phyloP scores from a whole-genome alignment of 2,113 vertebrate species.

The Pogona vitticeps region DNA sequence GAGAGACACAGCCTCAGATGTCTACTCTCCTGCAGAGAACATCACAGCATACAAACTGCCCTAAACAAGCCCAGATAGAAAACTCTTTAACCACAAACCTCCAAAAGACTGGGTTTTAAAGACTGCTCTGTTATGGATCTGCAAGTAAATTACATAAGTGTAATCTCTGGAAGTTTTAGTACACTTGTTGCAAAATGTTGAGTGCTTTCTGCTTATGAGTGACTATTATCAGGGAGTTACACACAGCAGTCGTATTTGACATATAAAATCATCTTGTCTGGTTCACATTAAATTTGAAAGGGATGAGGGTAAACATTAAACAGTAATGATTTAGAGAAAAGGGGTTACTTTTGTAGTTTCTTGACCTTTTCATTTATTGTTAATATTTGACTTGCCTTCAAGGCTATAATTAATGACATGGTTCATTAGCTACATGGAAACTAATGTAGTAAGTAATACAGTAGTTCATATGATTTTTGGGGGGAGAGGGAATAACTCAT shows the following conservation, averaged over 20 bases:
- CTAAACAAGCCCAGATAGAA: not conserved
- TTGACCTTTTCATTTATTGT: constrained; percentile 73
- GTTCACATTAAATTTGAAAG: constrained; percentile 66
- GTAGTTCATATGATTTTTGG: constrained; percentile 69
- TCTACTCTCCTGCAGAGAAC: too few species aligned
- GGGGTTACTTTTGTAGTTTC: constrained; percentile 64
- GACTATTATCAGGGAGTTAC: not conserved
- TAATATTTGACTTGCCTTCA: constrained; percentile 71
- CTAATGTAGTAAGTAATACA: constrained; percentile 61
- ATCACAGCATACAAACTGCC: not conserved
- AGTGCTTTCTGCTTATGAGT: not conserved
- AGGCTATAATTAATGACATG: constrained; percentile 81
- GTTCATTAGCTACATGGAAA: constrained; percentile 73
- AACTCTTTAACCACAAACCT: not conserved
- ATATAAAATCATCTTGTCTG: constrained; percentile 64
- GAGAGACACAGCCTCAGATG: too few species aligned
- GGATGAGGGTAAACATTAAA: constrained; percentile 54
- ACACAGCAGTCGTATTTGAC: constrained; percentile 51
- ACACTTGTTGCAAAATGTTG: constrained; percentile 25
- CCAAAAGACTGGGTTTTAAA: not conserved
- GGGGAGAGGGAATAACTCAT: constrained; percentile 62
- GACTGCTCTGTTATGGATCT: not conserved
- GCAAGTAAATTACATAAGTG: not conserved
- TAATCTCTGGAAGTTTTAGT: constrained; percentile 39
- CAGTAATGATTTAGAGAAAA: constrained; percentile 68